Base-by-base conservation (phyloP, 2,888 invertebrate species). In the Drosophila longiperda region DNA sequence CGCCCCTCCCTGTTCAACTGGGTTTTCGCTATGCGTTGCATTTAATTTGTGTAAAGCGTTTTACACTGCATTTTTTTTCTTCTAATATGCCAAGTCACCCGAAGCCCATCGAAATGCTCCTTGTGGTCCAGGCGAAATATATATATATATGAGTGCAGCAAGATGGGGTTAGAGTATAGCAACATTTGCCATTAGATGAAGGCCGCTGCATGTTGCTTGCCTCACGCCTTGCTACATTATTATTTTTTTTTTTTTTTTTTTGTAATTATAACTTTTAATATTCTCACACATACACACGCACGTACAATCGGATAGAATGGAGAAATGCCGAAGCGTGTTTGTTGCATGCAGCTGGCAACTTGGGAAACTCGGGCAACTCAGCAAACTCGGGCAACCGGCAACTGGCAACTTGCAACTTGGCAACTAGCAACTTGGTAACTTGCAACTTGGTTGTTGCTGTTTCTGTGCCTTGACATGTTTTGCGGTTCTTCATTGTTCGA, bases 221-320 rank as follows among this genome's bases (percentile, higher is more conserved):
- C 66, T 60, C 59, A 49, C 59, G 32, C 68, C 26, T 52, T 63
- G 20, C 66, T 50, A 58, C 58, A 53, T 23, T 53, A 20, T 53
- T 40, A 33, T n/a, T 49, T 32, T 52, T 60, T 53, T 2, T 48
- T 38, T 36, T 52, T 57, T 42, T 55, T 36, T 50, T 79, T 78
- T 87, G 77, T 89, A 85, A 85, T 89, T 85, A 85, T 87, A 84
- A 82, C 89, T 87, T 77, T 82, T 82, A 89, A 82, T 87, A 84
- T 81, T 89, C 75, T 80, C 57, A 70, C 66, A 79, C 69, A 70
- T 54, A 55, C 45, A 20, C 12, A 32, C 3, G 5, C 20, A 62
- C 40, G 12, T 12, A 6, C 34, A 26, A 55, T 36, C 36, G 17
- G 55, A 6, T 48, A 1, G 52, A 52, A 29, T 36, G 36, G 40